Evolutionary conservation across 2,888 invertebrate species (phyloP), one percentile per base, ranked within the genome.

Genomic region (Amphimallon solstitiale): DNA sequence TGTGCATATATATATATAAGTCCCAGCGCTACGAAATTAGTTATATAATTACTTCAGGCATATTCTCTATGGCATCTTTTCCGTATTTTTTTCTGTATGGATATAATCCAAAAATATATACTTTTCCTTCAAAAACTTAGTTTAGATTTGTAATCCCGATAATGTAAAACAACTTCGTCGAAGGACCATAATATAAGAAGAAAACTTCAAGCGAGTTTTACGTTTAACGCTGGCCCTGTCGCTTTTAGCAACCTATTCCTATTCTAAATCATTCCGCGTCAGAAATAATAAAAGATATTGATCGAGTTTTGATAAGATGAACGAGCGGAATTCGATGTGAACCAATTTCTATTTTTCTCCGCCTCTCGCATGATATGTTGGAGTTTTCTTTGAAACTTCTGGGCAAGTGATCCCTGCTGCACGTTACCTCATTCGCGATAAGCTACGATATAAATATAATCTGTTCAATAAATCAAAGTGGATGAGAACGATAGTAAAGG

Each of bases 291-390:
- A 62, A 62, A 62, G 68, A 70, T 72, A 73, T 73, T 71, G 71
- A 73, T 73, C 71, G 67, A 67, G 70, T 73, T 70, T 64, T 65
- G n/a, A 60, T 49, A 68, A 71, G 71, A 71, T 67, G 69, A 69
- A 73, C 71, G 70, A 60, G 56, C 67, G 68, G 70, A 72, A 73
- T 72, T 72, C 71, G 73, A 73, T 72, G 71, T 71, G 71, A 69
- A 70, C 71, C 73, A 70, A 73, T 73, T 73, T 68, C 70, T 56
- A 56, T 56, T 56, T 56, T 56, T 56, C 43, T 23, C 56, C 56
- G 15, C 29, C 43, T 23, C 43, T 56, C 56, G 56, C 56, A 56
- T 56, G 56, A 56, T 56, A 43, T 56, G 40, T 56, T 43, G 43
- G 21, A 56, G 56, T 56, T 56, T 43, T 14, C 56, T 40, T 43